A percentile compares a stretch with the other conserved stretches of the same genome.
These are phyloP conservation scores for Nematolebias whitei DNA, from an alignment of 2,113 vertebrate genomes.

Conservation along the genomic window DNA sequence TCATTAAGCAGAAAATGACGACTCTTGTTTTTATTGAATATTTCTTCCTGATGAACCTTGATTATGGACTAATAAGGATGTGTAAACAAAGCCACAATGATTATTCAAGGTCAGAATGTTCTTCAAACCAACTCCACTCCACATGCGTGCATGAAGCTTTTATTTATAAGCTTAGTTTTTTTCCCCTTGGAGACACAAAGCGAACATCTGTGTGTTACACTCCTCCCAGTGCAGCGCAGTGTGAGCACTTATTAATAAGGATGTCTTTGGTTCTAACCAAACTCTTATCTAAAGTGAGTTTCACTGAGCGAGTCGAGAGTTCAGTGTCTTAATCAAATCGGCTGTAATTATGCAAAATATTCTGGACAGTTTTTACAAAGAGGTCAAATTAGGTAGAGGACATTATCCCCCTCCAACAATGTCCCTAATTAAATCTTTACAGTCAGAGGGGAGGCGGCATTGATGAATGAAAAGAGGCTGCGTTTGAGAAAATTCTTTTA, in stretches of 20 bases:
- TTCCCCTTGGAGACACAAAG: conserved; percentile 33
- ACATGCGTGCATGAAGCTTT: conserved; percentile 3
- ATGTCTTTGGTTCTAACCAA: conserved; percentile 10
- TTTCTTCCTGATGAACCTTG: conserved; percentile 1
- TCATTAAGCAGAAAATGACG: not conserved
- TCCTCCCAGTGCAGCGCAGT: conserved; percentile 19
- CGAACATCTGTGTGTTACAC: conserved; percentile 48
- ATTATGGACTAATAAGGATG: conserved; percentile 33
- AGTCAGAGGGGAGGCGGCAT: conserved; percentile 31
- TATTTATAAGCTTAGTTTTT: conserved; percentile 21
- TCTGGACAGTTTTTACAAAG: conserved; percentile 23
- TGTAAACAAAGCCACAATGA: conserved; percentile 42
- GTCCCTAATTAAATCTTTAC: conserved; percentile 61
- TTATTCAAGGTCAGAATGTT: conserved; percentile 52
- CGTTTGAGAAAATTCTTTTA: conserved; percentile 41
- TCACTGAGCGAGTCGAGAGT: conserved; percentile 3
- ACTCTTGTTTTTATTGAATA: not conserved
- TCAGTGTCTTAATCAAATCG: conserved; percentile 43
- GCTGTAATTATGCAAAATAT: conserved; percentile 45
- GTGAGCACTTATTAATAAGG: conserved; percentile 13
- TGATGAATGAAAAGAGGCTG: conserved; percentile 45
- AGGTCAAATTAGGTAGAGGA: conserved; percentile 51
- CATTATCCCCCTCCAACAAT: conserved; percentile 48
- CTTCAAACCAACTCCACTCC: conserved; percentile 44
- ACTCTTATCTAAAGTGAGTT: conserved; percentile 23